phyloP scores from a whole-genome alignment of 2,797 vertebrate species.

The Petrocephalus sullivani region DNA sequence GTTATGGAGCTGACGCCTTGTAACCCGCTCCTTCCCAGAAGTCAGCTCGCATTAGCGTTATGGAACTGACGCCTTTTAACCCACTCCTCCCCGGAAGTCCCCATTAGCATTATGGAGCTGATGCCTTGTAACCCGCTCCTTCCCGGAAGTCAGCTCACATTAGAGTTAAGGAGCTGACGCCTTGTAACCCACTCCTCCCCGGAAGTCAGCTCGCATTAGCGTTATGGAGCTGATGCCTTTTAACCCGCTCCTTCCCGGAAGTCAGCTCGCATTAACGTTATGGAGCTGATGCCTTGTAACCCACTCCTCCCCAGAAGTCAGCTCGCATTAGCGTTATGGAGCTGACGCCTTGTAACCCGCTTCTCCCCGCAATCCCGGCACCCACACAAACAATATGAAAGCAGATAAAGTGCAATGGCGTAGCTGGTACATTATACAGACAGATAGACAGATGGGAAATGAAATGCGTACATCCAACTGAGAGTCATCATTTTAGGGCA shows the following conservation, averaged over 20 bases:
- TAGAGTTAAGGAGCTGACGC: constrained; percentile 59
- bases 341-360: constrained; percentile 59
- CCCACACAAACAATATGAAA: constrained; percentile 33
- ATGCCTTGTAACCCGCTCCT: constrained; percentile 22
- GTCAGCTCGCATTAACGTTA: constrained; percentile 65
- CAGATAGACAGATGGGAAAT: constrained; percentile 24
- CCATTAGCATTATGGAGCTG: constrained; percentile 62
- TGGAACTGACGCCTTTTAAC: constrained; percentile 42
- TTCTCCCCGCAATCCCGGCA: constrained; percentile 45
- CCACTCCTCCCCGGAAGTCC: constrained; percentile 40
- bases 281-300: constrained; percentile 40
- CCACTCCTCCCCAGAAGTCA: constrained; percentile 40
- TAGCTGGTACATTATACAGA: not conserved
- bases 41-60: constrained; percentile 66
- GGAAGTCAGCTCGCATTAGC: constrained; percentile 60
- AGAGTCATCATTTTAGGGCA: not conserved
- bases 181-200: too few relatives aligned
- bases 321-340: constrained; percentile 61
- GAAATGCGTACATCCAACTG: constrained; percentile 10
- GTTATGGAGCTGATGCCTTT: constrained; percentile 53
- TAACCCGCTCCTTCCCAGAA: constrained; percentile 18
- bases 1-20: constrained; percentile 52
- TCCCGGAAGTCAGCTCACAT: constrained; percentile 53
- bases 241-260: constrained; percentile 9
- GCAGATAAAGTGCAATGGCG: not conserved